Evolutionary conservation across 2,113 vertebrate genomes (phyloP), one percentile per base, ranked within the genome.

Genomic region (Lampris incognitus): DNA sequence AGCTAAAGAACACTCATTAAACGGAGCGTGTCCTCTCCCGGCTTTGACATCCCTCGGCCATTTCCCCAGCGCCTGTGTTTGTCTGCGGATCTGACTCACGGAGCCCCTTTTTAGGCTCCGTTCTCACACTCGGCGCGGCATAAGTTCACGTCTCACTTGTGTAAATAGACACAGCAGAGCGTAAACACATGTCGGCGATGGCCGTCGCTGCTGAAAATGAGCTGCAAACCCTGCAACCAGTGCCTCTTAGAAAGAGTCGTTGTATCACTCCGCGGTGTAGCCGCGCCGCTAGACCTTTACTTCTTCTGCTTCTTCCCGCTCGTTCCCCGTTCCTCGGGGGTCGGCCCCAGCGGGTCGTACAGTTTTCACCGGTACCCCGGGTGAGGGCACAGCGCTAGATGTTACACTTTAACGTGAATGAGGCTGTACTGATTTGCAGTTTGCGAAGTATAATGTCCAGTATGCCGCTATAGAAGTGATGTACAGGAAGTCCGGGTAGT

Each of bases 1-100:
- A 36, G 67, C 80, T 36, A 69, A 64, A 59, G 60, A 76, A 68
- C 59, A 65, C 59, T 88, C 81, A 83, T 87, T 87, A 79, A 86
- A 85, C 66, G n/a, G 65, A 59, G 72, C 72, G 48, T 0, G 62
- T 58, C 63, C 78, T 50, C 9, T 76, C 82, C 82, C 58, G 70
- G 63, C 51, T 38, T 69, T 8, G 9, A 1, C 58, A 55, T 75
- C 73, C 42, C 41, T 78, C 71, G 74, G 1, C 44, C 67, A 9
- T 76, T 81, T 87, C 82, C 79, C 59, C 64, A 1, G 46, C 42
- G 4, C 42, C 41, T 50, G 55, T 67, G 54, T 44, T 50, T 1
- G 50, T 46, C 38, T 59, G 1, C 38, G 24, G 37, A n/a, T 38
- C 36, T 58, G 36, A 9, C 56, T 9, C 56, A 39, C 56, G 39